A percentile compares a stretch with the other conserved stretches of the same genome.
Conservation (phyloP, 2,797 vertebrate species). For the Centropyge bicolor region DNA sequence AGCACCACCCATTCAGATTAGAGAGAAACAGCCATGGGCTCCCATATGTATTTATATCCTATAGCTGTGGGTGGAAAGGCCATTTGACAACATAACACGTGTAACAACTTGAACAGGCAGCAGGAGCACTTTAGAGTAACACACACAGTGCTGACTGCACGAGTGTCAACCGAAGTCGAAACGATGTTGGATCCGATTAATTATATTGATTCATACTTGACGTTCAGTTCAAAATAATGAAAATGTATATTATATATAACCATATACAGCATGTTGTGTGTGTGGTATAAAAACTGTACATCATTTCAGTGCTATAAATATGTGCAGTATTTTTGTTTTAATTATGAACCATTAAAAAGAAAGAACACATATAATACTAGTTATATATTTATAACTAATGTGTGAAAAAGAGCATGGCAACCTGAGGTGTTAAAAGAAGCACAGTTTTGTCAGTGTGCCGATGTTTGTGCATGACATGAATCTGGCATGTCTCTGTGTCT, state of each 20-base stretch:
- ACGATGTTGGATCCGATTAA: background rate
- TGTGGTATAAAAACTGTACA: too few relatives aligned
- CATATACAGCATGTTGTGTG: too few relatives aligned
- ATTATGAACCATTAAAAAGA: too few relatives aligned
- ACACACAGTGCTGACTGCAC: background rate
- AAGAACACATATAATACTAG: too few relatives aligned
- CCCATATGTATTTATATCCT: constrained; percentile 51
- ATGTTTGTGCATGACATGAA: too few relatives aligned
- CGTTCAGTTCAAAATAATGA: background rate
- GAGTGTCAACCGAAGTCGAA: background rate
- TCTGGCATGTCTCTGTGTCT: constrained; percentile 14
- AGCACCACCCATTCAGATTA: constrained; percentile 43
- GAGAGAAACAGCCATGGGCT: constrained; percentile 13
- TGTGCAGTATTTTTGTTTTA: too few relatives aligned
- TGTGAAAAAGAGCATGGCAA: background rate
- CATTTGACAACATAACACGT: constrained; percentile 27
- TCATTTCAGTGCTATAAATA: too few relatives aligned
- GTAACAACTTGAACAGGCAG: constrained; percentile 43
- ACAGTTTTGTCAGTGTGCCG: background rate
- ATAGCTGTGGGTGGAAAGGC: constrained; percentile 29
- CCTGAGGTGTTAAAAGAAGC: background rate
- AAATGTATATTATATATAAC: background rate
- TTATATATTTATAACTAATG: background rate
- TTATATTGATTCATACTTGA: background rate
- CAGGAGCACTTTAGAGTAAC: constrained; percentile 37